Conservation (phyloP, 2,888 invertebrate genomes). For the Nasonia oneida region DNA sequence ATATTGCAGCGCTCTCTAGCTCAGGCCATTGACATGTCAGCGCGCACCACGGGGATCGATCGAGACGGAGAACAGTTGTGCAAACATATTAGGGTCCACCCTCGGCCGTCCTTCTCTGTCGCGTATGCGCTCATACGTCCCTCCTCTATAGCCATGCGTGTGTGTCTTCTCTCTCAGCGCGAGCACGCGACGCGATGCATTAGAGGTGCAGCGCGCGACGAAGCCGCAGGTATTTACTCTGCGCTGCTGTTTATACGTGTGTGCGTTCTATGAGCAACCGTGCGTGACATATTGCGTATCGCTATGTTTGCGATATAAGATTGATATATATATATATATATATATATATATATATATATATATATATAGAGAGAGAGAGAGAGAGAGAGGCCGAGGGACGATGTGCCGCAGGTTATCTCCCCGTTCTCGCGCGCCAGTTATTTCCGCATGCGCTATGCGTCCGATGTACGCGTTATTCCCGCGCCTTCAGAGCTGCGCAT, state of each 20-base stretch:
- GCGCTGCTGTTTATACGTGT: background rate
- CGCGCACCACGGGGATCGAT: constrained; percentile 59
- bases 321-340: no score
- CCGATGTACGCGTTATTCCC: background rate
- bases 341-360: no score
- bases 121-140: no score
- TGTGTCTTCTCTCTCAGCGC: background rate
- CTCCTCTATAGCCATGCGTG: no score
- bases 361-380: no score
- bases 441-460: background rate
- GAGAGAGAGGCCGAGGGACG: background rate
- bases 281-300: constrained; percentile 69
- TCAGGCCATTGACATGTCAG: constrained; percentile 45
- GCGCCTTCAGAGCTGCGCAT: background rate
- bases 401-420: background rate
- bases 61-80: constrained; percentile 68
- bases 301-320: constrained; percentile 67
- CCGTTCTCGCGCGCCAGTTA: background rate
- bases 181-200: background rate
- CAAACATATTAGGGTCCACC: constrained; percentile 68
- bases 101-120: constrained; percentile 26
- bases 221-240: constrained; percentile 43
- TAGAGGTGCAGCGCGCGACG: constrained; percentile 54
- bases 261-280: constrained; percentile 50
- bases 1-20: background rate